These are phyloP conservation scores for Stictonetta naevosa DNA, from an alignment of 2,113 vertebrate species.

Conservation along the genomic window DNA sequence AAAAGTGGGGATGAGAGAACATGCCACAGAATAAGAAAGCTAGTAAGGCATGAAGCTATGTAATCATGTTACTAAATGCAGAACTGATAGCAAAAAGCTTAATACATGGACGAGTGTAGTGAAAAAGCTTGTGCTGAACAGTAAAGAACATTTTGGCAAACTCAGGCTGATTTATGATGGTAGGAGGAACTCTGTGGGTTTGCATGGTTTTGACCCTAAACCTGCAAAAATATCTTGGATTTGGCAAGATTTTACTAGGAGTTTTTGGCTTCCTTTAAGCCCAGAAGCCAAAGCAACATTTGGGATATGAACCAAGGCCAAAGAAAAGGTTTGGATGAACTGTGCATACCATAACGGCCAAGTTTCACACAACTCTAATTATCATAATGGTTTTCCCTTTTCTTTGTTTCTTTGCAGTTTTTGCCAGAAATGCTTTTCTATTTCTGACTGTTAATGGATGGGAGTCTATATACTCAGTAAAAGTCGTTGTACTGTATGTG, in stretches of 20 bases:
- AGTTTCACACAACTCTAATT: conserved; percentile 48
- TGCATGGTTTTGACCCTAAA: conserved; percentile 67
- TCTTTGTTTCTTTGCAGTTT: conserved; percentile 5
- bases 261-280: conserved; percentile 59
- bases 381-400: conserved; percentile 33
- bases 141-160: conserved; percentile 44
- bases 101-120: not conserved
- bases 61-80: not conserved
- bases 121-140: not conserved
- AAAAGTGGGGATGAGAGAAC: not conserved
- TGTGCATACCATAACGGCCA: conserved; percentile 25
- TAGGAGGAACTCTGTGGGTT: conserved; percentile 42
- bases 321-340: conserved; percentile 53
- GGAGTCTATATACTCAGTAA: not conserved
- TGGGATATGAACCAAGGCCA: conserved; percentile 52
- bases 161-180: conserved; percentile 52
- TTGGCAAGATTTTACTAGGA: conserved; percentile 59
- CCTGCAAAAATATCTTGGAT: conserved; percentile 62
- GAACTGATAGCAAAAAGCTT: not conserved
- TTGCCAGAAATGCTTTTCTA: conserved; percentile 2
- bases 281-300: conserved; percentile 67
- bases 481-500: not conserved
- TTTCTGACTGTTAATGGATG: not conserved
- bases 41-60: not conserved
- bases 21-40: not conserved